Conservation (phyloP, 1,140 invertebrate species). For the Dreissena polymorpha region DNA sequence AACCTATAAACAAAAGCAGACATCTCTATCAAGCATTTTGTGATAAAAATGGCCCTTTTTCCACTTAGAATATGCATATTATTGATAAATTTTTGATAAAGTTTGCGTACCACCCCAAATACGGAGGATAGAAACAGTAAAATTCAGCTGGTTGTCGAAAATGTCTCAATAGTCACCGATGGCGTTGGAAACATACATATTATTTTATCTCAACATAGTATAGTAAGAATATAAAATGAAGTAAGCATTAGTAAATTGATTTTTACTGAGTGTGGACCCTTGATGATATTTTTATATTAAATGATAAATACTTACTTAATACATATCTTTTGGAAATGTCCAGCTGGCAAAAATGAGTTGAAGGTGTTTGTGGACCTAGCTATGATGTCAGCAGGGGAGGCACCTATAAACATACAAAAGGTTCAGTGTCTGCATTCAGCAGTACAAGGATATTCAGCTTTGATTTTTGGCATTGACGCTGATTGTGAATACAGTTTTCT, state of each 20-base stretch:
- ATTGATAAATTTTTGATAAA: too few species aligned
- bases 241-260: background rate
- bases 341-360: conserved; percentile 70
- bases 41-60: too few species aligned
- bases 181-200: background rate
- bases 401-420: conserved; percentile 67
- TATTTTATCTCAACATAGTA: background rate
- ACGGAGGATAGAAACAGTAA: too few species aligned
- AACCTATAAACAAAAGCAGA: too few species aligned
- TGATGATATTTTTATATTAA: background rate
- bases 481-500: conserved; percentile 63
- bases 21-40: too few species aligned
- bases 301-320: background rate
- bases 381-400: conserved; percentile 74
- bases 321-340: conserved; percentile 4
- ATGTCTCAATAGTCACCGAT: background rate
- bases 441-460: conserved; percentile 73
- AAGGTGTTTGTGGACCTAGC: conserved; percentile 78
- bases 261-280: background rate
- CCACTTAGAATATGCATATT: too few species aligned
- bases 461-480: conserved; percentile 72
- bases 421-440: conserved; percentile 73
- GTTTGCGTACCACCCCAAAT: too few species aligned
- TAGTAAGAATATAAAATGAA: background rate
- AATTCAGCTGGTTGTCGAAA: too few species aligned